Evolutionary conservation across 2,888 invertebrate genomes (phyloP).

Genomic region (Eucera pruinosa): DNA sequence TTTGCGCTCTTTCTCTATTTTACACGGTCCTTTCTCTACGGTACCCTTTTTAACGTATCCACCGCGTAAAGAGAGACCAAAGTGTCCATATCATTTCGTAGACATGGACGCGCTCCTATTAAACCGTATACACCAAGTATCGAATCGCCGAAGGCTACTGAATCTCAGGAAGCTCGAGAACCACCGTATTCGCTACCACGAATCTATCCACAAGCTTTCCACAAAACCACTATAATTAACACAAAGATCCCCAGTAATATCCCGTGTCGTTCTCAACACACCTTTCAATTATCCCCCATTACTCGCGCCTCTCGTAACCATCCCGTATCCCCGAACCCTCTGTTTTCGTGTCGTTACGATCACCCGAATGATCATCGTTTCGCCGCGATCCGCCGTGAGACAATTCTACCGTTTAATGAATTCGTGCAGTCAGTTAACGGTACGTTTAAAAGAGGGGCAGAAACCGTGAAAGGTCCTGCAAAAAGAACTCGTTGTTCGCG

Average conservation of each 20-base stretch:
- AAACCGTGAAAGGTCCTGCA: neutral
- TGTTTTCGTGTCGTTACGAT: slow-evolving; percentile 43
- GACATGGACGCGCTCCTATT: no score
- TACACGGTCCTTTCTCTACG: no score
- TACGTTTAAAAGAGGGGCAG: neutral
- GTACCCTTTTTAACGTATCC: no score
- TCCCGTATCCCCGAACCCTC: slow-evolving; percentile 10
- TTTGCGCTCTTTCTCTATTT: no score
- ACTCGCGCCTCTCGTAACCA: slow-evolving; percentile 6
- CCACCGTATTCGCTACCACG: no score
- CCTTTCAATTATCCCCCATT: slow-evolving; percentile 47
- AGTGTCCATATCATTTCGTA: no score
- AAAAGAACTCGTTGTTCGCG: slow-evolving; percentile 16
- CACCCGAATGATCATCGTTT: slow-evolving; percentile 30
- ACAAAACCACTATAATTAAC: slow-evolving; percentile 11
- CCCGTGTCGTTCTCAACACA: neutral
- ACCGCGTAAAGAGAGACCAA: no score
- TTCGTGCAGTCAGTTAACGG: slow-evolving; percentile 18
- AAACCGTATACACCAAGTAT: no score
- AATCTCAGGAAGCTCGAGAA: no score
- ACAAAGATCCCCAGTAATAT: no score
- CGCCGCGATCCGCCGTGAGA: slow-evolving; percentile 22
- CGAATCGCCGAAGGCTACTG: no score
- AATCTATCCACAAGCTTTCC: neutral
- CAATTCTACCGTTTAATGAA: slow-evolving; percentile 47